Conservation (phyloP, 2,888 invertebrate genomes). For the Drosophila tanythrix region DNA sequence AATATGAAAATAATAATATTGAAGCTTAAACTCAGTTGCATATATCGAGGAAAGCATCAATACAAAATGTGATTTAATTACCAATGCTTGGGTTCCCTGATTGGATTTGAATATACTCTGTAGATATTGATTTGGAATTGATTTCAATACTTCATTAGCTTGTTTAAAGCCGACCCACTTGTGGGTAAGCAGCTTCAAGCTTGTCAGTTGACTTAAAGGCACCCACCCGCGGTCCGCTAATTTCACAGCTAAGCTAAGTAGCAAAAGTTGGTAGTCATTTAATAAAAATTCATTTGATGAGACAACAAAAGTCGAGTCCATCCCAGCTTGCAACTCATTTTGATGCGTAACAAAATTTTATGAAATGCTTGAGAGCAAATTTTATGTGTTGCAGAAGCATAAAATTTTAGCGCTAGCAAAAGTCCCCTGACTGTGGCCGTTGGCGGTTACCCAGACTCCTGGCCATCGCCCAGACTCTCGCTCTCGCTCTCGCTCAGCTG, state of each 20-base stretch:
- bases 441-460: conserved; percentile 57
- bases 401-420: conserved; percentile 80
- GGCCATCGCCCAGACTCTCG: conserved; percentile 6
- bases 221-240: conserved; percentile 27
- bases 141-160: background rate
- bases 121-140: background rate
- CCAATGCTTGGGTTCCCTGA: background rate
- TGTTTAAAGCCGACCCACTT: conserved; percentile 53
- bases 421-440: conserved; percentile 51
- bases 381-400: conserved; percentile 74
- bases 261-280: conserved; percentile 63
- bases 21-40: background rate
- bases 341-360: conserved; percentile 78
- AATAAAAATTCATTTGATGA: conserved; percentile 72
- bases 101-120: background rate
- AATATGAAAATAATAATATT: background rate
- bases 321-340: conserved; percentile 47
- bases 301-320: conserved; percentile 53
- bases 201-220: conserved; percentile 3
- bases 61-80: background rate
- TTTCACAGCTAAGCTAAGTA: conserved; percentile 48
- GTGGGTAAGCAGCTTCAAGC: background rate
- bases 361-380: conserved; percentile 75
- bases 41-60: background rate
- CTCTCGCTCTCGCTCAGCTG: conserved; percentile 21